phyloP scores from a whole-genome alignment of 2,113 vertebrate genomes.

The Artemisiospiza belli region DNA sequence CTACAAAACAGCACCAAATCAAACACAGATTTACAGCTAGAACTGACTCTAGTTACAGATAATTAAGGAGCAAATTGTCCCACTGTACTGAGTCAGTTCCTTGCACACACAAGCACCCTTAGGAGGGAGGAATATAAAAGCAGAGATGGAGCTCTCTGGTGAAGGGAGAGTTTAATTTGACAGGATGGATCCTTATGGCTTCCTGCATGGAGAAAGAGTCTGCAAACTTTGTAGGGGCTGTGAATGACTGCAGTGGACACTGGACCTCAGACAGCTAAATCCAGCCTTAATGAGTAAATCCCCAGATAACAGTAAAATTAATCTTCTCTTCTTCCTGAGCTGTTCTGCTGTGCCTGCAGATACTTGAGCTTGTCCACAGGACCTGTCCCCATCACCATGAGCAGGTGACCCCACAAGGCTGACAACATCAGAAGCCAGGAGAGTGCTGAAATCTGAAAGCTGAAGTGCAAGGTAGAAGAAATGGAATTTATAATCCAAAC shows the following conservation, averaged over 20 bases:
- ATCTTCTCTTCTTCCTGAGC: not conserved
- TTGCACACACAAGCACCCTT: not conserved
- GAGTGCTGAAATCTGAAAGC: not conserved
- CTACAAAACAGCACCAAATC: not conserved
- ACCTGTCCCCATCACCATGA: not conserved
- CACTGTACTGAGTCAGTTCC: not conserved
- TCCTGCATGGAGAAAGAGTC: not conserved
- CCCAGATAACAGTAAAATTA: not conserved
- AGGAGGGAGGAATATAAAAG: not conserved
- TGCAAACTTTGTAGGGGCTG: not conserved
- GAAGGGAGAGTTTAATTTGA: not conserved
- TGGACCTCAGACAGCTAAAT: not conserved
- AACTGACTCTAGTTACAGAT: not conserved
- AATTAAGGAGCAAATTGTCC: not conserved
- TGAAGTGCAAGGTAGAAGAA: not conserved
- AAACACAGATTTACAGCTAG: not conserved
- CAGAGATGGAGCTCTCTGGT: not conserved
- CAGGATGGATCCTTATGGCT: not conserved
- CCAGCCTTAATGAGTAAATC: not conserved
- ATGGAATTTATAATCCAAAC: not conserved
- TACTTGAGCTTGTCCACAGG: not conserved
- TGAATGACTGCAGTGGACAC: not conserved
- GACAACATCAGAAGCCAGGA: not conserved
- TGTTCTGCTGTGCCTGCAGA: not conserved
- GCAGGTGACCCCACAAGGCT: not conserved